Evolutionary conservation across 1,140 invertebrate species (phyloP).

Genomic region (Drosophila lacteicornis): DNA sequence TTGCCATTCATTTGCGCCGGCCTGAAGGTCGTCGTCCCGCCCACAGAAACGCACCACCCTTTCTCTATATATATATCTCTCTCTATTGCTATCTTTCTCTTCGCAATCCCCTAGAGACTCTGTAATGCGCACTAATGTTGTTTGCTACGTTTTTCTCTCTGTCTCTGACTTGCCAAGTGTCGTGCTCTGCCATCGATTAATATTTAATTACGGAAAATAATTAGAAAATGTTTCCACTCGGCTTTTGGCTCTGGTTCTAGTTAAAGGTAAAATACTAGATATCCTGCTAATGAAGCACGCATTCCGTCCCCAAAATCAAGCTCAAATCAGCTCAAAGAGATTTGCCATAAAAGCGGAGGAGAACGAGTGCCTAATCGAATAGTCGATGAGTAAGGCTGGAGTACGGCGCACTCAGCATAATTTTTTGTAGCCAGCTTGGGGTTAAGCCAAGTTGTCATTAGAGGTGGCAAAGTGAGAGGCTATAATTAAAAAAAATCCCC

Average conservation of each 20-base stretch:
- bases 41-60: constrained; percentile 5
- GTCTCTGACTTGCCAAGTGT: constrained; percentile 27
- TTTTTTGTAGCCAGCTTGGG: constrained; percentile 6
- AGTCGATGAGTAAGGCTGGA: constrained; percentile 55
- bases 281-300: constrained; percentile 53
- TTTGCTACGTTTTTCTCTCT: constrained; percentile 56
- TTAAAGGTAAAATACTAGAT: constrained; percentile 23
- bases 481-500: too few relatives aligned
- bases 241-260: constrained; percentile 20
- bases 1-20: constrained; percentile 64
- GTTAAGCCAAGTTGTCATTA: not conserved
- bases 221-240: constrained; percentile 61
- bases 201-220: constrained; percentile 79
- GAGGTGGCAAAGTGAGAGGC: not conserved
- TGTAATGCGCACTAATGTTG: constrained; percentile 83
- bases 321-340: constrained; percentile 32
- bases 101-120: constrained; percentile 47
- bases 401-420: constrained; percentile 46
- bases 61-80: not conserved
- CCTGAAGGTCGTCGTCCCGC: constrained; percentile 47
- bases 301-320: constrained; percentile 20
- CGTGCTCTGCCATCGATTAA: constrained; percentile 53
- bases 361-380: constrained; percentile 57
- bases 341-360: not conserved
- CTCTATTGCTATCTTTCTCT: not conserved